phyloP scores from a whole-genome alignment of 1,140 invertebrate genomes.

The Triops longicaudatus region DNA sequence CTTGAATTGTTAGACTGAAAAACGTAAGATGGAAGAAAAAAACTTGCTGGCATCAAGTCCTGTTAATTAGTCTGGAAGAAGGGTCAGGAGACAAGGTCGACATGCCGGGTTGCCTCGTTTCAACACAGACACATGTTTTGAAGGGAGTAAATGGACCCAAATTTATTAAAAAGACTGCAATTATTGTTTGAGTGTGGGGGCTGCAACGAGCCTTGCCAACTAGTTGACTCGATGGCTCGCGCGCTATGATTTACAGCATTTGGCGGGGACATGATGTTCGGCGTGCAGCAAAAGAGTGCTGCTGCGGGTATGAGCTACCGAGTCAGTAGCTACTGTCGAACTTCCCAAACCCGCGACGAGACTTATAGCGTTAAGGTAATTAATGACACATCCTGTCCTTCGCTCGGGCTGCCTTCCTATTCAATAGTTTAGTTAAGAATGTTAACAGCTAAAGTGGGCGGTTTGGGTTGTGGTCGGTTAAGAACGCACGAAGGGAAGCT shows the following conservation, averaged over 20 bases:
- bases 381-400: constrained; percentile 5
- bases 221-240: neutral
- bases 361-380: neutral
- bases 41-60: neutral
- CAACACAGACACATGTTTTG: neutral
- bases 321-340: neutral
- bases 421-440: constrained; percentile 11
- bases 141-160: neutral
- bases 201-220: neutral
- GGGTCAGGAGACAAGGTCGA: neutral
- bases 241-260: neutral
- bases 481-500: neutral
- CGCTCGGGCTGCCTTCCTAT: neutral
- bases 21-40: too few species aligned
- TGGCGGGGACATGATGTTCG: neutral
- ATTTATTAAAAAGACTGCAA: neutral
- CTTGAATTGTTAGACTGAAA: too few species aligned
- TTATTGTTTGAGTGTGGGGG: neutral
- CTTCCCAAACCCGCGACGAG: neutral
- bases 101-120: neutral
- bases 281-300: neutral
- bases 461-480: neutral
- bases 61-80: neutral
- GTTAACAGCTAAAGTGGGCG: neutral
- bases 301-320: neutral